Evolutionary conservation across 1,140 invertebrate genomes (phyloP), one percentile per base, ranked within the genome.

Genomic region (Drosophila kurseongensis): DNA sequence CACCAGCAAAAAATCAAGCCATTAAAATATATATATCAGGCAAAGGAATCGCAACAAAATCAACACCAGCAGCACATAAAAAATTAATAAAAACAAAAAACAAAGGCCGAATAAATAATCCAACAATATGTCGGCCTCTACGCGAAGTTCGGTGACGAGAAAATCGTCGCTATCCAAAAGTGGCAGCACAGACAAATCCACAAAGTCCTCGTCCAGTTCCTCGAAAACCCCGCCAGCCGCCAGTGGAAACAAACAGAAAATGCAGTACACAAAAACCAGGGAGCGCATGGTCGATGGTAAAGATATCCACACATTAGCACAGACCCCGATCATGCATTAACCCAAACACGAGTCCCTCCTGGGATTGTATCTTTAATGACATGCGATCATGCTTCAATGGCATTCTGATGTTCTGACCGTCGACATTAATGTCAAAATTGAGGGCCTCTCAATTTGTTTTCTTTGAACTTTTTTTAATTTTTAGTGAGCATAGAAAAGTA

Each of bases 251-350:
- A 91, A 81, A 90, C 83, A 84, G 74, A 90, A 90, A 78, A 91
- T 90, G 77, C 88, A 89, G 73, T 91, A 91, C 42, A 63, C 90
- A 76, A 91, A 88, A 41, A 91, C 90, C 40, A 91, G 45, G 69
- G 90, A 91, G 54, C 90, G 90, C 36, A 89, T 91, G 48, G 82
- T 85, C 51, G 86, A 85, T 58, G 90, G 94, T 96, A 89, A 48
- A 48, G 18, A 40, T 51, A 41, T 14, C 42, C 14, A 45, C 32
- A 36, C 12, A 29, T 8, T 18, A 55, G 32, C 38, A 27, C 27
- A 45, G n/a, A 40, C 12, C 36, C 29, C 44, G 50, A 18, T 72
- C 67, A 38, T 41, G 51, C 65, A 58, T 58, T 32, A 57, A 12
- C 27, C 51, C 50, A 50, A 42, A 58, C 44, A 58, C 36, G 51